Evolutionary conservation across 2,888 invertebrate genomes (phyloP).

Genomic region (Catonia carolina): DNA sequence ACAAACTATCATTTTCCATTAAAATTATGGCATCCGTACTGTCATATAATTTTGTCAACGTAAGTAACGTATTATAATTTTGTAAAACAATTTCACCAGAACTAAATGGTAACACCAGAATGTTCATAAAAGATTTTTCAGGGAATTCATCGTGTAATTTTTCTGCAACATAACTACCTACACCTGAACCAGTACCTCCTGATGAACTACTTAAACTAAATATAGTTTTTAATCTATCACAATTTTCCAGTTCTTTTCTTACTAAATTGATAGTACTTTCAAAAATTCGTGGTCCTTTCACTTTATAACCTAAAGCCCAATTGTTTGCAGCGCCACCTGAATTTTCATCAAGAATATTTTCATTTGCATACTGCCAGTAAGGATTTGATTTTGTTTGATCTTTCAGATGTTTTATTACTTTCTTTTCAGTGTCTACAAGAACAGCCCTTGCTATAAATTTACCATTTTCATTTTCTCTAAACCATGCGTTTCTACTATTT

Average conservation of each 20-base stretch:
- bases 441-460: conserved; percentile 44
- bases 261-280: conserved; percentile 41
- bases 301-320: conserved; percentile 48
- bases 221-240: conserved; percentile 44
- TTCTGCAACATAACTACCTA: conserved; percentile 45
- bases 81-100: conserved; percentile 49
- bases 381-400: conserved; percentile 37
- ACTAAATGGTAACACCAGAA: conserved; percentile 45
- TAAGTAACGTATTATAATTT: conserved; percentile 48
- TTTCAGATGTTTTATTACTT: conserved; percentile 42
- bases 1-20: conserved; percentile 47
- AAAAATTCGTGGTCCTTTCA: conserved; percentile 42
- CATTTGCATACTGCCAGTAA: conserved; percentile 41
- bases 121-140: conserved; percentile 43
- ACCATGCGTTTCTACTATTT: conserved; percentile 44
- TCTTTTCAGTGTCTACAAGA: conserved; percentile 48
- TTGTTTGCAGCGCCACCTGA: conserved; percentile 49
- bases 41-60: conserved; percentile 45
- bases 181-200: conserved; percentile 51
- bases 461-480: conserved; percentile 40
- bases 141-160: conserved; percentile 44
- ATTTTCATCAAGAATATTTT: conserved; percentile 42
- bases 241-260: conserved; percentile 44
- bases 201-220: conserved; percentile 46
- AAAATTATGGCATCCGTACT: conserved; percentile 43